Percentiles rank a stretch among this genome's conserved stretches.
Conservation (phyloP, 2,113 vertebrate genomes). For the Neodontobutis hainanensis region DNA sequence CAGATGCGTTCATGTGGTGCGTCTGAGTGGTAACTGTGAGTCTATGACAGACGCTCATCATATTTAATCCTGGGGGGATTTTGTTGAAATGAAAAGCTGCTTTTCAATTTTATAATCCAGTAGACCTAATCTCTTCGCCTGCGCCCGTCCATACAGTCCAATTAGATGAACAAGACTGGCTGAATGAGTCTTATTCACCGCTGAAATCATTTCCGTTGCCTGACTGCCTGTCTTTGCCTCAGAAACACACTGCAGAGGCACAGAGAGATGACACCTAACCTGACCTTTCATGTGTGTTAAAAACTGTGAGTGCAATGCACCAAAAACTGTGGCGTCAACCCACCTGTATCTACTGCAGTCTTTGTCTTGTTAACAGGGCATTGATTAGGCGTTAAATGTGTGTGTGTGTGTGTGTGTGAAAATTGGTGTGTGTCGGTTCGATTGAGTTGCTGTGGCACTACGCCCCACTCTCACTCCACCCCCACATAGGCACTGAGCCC, state of each 20-base stretch:
- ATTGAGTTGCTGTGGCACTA: constrained; percentile 56
- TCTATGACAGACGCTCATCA: constrained; percentile 73
- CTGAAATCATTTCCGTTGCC: constrained; percentile 37
- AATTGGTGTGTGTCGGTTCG: constrained; percentile 38
- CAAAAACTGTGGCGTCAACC: constrained; percentile 56
- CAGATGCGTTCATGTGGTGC: constrained; percentile 21
- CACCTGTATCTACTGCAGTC: constrained; percentile 62
- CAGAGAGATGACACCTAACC: neutral
- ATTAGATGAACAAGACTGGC: constrained; percentile 67
- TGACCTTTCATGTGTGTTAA: constrained; percentile 57
- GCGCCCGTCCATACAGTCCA: constrained; percentile 62
- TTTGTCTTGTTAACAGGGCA: constrained; percentile 64
- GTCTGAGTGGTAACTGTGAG: constrained; percentile 35
- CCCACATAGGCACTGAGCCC: constrained; percentile 29
- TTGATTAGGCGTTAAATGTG: constrained; percentile 58
- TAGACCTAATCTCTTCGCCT: constrained; percentile 69
- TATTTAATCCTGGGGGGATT: constrained; percentile 77
- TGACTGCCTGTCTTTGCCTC: constrained; percentile 36
- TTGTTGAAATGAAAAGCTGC: constrained; percentile 76
- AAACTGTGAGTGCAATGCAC: constrained; percentile 31
- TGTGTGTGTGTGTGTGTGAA: constrained; percentile 37
- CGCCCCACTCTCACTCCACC: constrained; percentile 2
- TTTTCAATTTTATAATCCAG: constrained; percentile 79
- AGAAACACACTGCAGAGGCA: constrained; percentile 20
- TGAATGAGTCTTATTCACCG: constrained; percentile 42